Percentiles rank a stretch among this genome's conserved stretches.
These are phyloP conservation scores for Oryzias curvinotus DNA, from an alignment of 2,113 vertebrate species.

Conservation along the genomic window DNA sequence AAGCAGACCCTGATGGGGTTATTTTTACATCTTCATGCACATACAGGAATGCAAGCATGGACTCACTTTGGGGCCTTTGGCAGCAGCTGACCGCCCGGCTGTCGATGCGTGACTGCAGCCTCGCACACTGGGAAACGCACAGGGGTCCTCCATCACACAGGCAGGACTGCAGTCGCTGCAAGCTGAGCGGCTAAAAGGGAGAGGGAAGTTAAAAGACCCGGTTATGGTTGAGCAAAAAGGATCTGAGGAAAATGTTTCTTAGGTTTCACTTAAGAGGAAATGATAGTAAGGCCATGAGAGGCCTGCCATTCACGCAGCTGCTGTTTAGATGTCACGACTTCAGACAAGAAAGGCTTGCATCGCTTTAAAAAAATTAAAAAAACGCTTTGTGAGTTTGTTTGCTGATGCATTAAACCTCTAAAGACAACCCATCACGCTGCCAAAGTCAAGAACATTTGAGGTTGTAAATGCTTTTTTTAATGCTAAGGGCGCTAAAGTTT, in stretches of 20 bases:
- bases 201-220: constrained; percentile 22
- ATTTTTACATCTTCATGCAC: constrained; percentile 40
- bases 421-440: too few species aligned
- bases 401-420: too few species aligned
- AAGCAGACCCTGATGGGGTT: constrained; percentile 18
- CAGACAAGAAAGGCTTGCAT: too few species aligned
- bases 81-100: constrained; percentile 53
- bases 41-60: constrained; percentile 47
- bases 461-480: too few species aligned
- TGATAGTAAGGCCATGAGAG: too few species aligned
- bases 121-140: constrained; percentile 26
- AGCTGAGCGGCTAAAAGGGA: not conserved
- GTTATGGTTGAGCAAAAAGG: constrained; percentile 11
- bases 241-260: not conserved
- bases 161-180: not conserved
- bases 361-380: too few species aligned
- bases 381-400: too few species aligned
- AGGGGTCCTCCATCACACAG: constrained; percentile 6
- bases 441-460: too few species aligned
- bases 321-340: too few species aligned
- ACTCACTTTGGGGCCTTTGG: constrained; percentile 17
- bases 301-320: too few species aligned
- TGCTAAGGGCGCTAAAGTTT: too few species aligned
- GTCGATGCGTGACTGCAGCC: constrained; percentile 34
- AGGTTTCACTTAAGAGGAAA: not conserved